phyloP scores from a whole-genome alignment of 2,113 vertebrate genomes.

The Labrus mixtus region DNA sequence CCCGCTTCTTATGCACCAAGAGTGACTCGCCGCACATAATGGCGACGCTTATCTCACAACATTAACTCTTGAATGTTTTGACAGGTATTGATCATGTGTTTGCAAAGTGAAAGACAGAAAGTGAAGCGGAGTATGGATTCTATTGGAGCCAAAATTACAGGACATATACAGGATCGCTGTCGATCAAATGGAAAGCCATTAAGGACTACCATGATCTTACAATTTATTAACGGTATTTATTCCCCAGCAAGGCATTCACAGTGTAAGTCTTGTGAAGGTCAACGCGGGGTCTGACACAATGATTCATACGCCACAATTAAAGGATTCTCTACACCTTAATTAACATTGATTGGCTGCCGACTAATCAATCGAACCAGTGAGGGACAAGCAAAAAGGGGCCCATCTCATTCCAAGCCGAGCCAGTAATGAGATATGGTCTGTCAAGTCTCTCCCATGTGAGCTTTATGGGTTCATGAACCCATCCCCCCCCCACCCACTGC shows the following conservation, averaged over 20 bases:
- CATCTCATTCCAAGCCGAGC: slow-evolving; percentile 68
- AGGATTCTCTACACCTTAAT: slow-evolving; percentile 84
- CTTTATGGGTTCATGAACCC: slow-evolving; percentile 76
- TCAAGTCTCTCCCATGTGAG: slow-evolving; percentile 50
- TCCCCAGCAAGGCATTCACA: slow-evolving; percentile 46
- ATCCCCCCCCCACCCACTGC: slow-evolving; percentile 8
- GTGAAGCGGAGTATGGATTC: not conserved
- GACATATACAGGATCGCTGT: not conserved
- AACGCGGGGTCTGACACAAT: slow-evolving; percentile 76
- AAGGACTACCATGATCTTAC: slow-evolving; percentile 40
- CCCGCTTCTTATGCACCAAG: slow-evolving; percentile 59
- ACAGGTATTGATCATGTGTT: slow-evolving; percentile 67
- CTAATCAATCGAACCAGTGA: slow-evolving; percentile 80
- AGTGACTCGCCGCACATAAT: slow-evolving; percentile 56
- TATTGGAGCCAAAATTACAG: not conserved
- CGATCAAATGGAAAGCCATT: slow-evolving; percentile 46
- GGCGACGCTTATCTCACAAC: slow-evolving; percentile 68
- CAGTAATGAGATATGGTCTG: slow-evolving; percentile 79
- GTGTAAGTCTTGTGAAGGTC: slow-evolving; percentile 73
- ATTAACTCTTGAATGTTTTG: slow-evolving; percentile 65
- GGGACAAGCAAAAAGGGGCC: slow-evolving; percentile 68
- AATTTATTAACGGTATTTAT: slow-evolving; percentile 72
- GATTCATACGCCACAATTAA: slow-evolving; percentile 84
- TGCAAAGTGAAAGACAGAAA: slow-evolving; percentile 27
- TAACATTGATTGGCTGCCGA: slow-evolving; percentile 84